These are phyloP conservation scores for Apodemus speciosus DNA, from an alignment of 2,113 vertebrate species.

Conservation along the genomic window DNA sequence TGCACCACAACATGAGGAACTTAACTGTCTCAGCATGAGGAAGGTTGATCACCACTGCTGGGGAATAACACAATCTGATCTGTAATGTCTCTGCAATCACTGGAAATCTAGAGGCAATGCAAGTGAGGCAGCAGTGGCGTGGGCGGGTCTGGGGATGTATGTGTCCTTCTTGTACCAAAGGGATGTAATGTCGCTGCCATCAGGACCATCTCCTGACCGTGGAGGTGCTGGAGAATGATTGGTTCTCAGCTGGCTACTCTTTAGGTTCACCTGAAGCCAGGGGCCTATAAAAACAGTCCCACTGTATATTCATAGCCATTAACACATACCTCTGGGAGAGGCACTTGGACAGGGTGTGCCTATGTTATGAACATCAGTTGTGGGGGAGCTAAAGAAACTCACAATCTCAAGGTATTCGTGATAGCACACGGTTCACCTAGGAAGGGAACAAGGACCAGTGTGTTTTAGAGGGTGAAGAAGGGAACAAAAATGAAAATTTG, in stretches of 20 bases:
- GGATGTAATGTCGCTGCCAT: accelerated
- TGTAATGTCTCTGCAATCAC: accelerated
- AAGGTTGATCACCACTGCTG: neutral
- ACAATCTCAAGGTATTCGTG: neutral
- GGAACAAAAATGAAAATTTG: neutral
- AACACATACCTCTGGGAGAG: neutral
- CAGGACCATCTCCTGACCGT: accelerated
- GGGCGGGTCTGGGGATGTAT: neutral
- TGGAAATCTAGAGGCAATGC: neutral
- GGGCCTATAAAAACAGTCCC: neutral
- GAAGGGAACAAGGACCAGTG: neutral
- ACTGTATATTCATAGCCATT: neutral
- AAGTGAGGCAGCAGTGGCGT: no score
- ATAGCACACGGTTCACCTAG: neutral
- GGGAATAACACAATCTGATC: neutral
- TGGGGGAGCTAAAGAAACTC: neutral
- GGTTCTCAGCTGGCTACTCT: neutral
- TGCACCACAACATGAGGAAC: no score
- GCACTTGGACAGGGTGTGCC: no score
- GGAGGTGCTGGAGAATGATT: neutral
- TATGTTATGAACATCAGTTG: neutral
- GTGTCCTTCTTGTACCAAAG: no score
- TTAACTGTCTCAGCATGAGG: neutral
- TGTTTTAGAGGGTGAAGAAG: neutral
- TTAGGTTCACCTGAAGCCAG: neutral